Evolutionary conservation across 2,797 vertebrate species (phyloP).

Genomic region (Anas flavirostris): DNA sequence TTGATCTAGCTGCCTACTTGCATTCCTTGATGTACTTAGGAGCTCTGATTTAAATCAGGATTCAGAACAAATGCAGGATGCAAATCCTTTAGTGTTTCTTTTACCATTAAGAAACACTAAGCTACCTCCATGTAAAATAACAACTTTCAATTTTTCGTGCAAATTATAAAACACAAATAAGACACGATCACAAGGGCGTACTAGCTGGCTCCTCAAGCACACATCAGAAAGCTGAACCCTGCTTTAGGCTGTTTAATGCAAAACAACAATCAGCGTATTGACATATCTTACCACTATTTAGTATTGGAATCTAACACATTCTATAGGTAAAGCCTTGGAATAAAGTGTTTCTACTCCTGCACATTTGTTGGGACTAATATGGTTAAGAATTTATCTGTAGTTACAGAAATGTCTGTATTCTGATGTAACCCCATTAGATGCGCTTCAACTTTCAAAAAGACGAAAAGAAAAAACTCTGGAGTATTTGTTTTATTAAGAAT

Average conservation of each 20-base stretch:
- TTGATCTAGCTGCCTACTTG: neutral
- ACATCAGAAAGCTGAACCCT: neutral
- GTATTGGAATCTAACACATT: neutral
- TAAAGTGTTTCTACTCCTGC: neutral
- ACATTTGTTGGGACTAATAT: neutral
- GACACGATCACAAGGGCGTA: neutral
- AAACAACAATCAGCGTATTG: slow-evolving; percentile 27
- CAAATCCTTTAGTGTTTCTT: neutral
- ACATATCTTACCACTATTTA: neutral
- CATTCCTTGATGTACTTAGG: neutral
- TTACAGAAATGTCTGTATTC: neutral
- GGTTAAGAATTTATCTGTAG: neutral
- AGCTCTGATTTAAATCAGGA: neutral
- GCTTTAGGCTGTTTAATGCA: neutral
- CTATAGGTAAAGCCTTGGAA: neutral
- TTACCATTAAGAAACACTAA: neutral
- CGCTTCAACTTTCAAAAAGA: slow-evolving; percentile 15
- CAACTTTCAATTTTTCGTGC: neutral
- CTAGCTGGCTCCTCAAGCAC: neutral
- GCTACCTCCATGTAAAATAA: neutral
- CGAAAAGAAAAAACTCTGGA: neutral
- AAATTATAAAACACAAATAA: neutral
- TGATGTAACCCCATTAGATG: neutral
- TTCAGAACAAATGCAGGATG: neutral
- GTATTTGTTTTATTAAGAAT: slow-evolving; percentile 39